Evolutionary conservation across 1,140 invertebrate species (phyloP), one percentile per base, ranked within the genome.

Genomic region (Drosophila punjabiensis): DNA sequence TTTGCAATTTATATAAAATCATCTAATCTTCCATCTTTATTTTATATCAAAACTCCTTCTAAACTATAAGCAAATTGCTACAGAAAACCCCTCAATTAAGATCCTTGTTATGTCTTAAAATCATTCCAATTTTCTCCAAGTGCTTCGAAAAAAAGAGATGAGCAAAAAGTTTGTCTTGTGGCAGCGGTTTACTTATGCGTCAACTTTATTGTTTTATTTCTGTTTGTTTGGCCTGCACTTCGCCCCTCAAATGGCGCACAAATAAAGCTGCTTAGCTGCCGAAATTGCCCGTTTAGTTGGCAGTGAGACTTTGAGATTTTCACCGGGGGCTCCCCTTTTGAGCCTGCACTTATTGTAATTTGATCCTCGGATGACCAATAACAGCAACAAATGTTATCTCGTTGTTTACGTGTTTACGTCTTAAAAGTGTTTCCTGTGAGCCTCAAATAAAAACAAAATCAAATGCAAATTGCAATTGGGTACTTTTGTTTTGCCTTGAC

Each of bases 171-270:
- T 68, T 73, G 63, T 53, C 65, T 58, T 39, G 55, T 39, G 55
- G 55, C 55, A 39, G 20, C 9, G 55, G 35, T 28, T 39, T 58
- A 58, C 55, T 59, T 59, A 33, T 58, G 65, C 59, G 52, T 56
- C 20, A 33, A 65, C 63, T 84, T 79, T 69, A 68, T 75, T 81
- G 43, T 41, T 66, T 60, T 62, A 61, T 62, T 61, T 60, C 65
- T 89, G 60, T 81, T 88, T 88, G 56, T 88, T 89, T 81, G 74
- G 59, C 81, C 67, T 84, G 85, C 85, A 85, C 50, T 71, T 75
- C 37, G 35, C 28, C 58, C 48, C 66, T 39, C 55, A 82, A 67
- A 56, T 50, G 55, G 55, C 55, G 55, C 55, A 58, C 55, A 64
- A 71, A 79, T 80, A 80, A 88, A 83, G 82, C 76, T 48, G 43